These are phyloP conservation scores for Neosalanx taihuensis DNA, from an alignment of 2,797 vertebrate genomes.

Conservation along the genomic window DNA sequence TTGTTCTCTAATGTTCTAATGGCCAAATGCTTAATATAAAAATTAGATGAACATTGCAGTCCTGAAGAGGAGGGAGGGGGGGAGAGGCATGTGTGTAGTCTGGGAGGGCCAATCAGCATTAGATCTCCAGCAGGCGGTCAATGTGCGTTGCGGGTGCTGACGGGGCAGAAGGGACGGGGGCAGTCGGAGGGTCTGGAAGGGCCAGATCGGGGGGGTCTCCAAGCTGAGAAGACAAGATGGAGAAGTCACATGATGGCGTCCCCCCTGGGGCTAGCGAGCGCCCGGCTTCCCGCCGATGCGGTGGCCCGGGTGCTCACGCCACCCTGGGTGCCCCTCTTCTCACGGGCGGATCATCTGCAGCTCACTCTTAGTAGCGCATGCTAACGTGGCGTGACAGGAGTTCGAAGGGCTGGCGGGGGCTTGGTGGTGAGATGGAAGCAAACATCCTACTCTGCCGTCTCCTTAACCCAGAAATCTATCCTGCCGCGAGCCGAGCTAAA, in stretches of 20 bases:
- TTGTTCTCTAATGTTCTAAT: slow-evolving; percentile 33
- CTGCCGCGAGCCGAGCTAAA: slow-evolving; percentile 25
- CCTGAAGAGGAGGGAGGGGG: slow-evolving; percentile 18
- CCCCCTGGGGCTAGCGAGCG: slow-evolving; percentile 20
- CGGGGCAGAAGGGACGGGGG: slow-evolving; percentile 13
- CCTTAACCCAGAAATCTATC: slow-evolving; percentile 15
- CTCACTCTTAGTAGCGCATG: slow-evolving; percentile 59
- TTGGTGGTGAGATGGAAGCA: slow-evolving; percentile 34
- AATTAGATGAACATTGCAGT: slow-evolving; percentile 62
- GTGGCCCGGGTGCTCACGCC: slow-evolving; percentile 36
- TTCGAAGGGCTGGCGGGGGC: slow-evolving; percentile 17
- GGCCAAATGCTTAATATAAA: slow-evolving; percentile 63
- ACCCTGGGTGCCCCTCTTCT: slow-evolving; percentile 36
- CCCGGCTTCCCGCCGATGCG: slow-evolving; percentile 15
- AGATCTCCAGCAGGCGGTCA: slow-evolving; percentile 35
- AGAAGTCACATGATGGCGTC: slow-evolving; percentile 47
- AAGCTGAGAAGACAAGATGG: slow-evolving; percentile 54
- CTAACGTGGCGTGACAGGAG: slow-evolving; percentile 58
- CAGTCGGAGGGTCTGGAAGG: slow-evolving; percentile 30
- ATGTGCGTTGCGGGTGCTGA: slow-evolving; percentile 8
- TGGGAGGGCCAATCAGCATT: slow-evolving; percentile 36
- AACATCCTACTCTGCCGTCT: slow-evolving; percentile 7
- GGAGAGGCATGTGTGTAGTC: slow-evolving; percentile 17
- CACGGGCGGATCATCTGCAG: slow-evolving; percentile 53
- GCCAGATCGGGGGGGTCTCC: slow-evolving; percentile 40